Percentiles rank a stretch among this genome's conserved stretches.
Conservation (phyloP, 2,797 vertebrate genomes). For the Bufotes viridis region DNA sequence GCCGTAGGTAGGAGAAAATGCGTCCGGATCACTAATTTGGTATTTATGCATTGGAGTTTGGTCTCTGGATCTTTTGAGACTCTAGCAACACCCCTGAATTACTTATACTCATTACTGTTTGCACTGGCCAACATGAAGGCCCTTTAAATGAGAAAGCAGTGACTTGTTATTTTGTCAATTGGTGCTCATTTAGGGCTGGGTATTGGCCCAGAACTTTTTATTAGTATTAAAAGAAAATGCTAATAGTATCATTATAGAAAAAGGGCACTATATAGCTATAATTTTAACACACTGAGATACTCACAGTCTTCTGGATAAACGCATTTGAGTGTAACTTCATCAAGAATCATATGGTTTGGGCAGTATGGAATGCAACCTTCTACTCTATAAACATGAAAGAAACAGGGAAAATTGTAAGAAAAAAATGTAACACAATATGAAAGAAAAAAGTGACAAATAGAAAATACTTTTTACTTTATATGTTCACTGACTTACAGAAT, state of each 20-base stretch:
- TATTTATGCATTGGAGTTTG: no score
- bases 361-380: conserved; percentile 97
- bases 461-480: not conserved
- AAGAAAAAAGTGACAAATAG: not conserved
- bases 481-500: not conserved
- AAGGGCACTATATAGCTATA: not conserved
- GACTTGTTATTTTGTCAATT: no score
- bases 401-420: not conserved
- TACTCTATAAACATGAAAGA: conserved; percentile 77
- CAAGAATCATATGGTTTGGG: conserved; percentile 93
- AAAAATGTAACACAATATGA: not conserved
- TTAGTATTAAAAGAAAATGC: not conserved
- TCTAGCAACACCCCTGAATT: no score
- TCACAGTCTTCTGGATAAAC: conserved; percentile 96
- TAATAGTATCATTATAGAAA: not conserved
- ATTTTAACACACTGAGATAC: conserved; percentile 65
- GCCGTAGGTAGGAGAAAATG: no score
- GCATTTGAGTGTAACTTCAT: conserved; percentile 94
- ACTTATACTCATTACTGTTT: no score
- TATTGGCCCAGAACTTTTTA: not conserved
- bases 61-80: no score
- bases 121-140: no score
- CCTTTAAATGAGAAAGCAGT: no score
- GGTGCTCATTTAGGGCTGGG: no score
- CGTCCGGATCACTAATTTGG: no score